Percentiles rank a stretch among this genome's conserved stretches.
Conservation (phyloP, 2,797 vertebrate genomes). For the Premnoplex brunnescens region DNA sequence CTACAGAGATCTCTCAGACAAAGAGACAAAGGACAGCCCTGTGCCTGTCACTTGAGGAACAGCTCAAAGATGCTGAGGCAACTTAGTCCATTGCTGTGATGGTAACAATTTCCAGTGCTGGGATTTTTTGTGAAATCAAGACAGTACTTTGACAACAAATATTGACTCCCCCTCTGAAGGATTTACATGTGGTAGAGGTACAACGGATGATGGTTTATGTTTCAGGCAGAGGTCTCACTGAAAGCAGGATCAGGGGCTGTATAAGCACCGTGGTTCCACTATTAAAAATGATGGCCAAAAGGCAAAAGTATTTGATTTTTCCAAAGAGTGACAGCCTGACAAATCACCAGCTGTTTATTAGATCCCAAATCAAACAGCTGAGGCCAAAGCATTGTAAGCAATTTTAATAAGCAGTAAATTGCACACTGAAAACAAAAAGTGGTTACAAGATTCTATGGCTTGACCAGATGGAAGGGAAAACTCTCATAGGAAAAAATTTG, state of each 20-base stretch:
- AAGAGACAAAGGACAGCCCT: not conserved
- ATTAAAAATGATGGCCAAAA: not conserved
- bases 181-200: not conserved
- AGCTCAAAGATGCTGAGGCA: not conserved
- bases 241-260: not conserved
- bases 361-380: conserved; percentile 42
- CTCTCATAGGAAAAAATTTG: not conserved
- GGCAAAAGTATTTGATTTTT: conserved; percentile 30
- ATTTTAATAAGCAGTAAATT: conserved; percentile 9
- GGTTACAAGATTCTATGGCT: not conserved
- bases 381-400: not conserved
- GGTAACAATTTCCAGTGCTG: not conserved
- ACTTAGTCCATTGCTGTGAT: not conserved
- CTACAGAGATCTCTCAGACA: not conserved
- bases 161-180: not conserved
- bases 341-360: conserved; percentile 44
- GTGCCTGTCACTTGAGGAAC: not conserved
- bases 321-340: not conserved
- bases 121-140: not conserved
- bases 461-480: not conserved
- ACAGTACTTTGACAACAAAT: not conserved
- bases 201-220: not conserved
- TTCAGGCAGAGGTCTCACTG: not conserved
- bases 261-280: not conserved
- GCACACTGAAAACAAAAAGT: not conserved